Conservation (phyloP, 2,113 vertebrate genomes). For the Tragelaphus scriptus region DNA sequence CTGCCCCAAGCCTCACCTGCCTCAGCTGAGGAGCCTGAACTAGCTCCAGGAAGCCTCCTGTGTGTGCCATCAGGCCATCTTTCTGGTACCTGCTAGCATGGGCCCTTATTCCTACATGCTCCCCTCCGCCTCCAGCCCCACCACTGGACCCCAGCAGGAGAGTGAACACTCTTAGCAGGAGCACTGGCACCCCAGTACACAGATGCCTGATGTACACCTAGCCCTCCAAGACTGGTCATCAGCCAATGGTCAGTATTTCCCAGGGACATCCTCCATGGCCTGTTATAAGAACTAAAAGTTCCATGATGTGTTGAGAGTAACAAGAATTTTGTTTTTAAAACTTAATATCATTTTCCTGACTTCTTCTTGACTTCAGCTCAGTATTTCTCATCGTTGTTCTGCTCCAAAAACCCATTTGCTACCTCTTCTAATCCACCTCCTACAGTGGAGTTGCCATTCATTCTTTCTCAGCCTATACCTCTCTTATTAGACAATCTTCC, state of each 20-base stretch:
- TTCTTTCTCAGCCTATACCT: background rate
- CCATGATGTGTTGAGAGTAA: background rate
- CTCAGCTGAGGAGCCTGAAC: background rate
- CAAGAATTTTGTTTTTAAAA: background rate
- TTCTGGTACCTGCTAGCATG: background rate
- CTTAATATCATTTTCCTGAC: background rate
- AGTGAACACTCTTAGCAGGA: background rate
- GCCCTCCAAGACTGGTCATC: background rate
- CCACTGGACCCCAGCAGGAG: background rate
- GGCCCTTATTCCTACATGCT: background rate
- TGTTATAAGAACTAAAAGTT: background rate
- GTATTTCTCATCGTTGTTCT: background rate
- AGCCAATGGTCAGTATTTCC: background rate
- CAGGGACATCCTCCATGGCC: background rate
- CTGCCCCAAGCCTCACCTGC: background rate
- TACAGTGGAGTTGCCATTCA: background rate
- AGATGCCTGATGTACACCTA: background rate
- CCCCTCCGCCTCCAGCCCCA: background rate
- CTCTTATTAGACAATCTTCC: background rate
- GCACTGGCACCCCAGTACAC: background rate
- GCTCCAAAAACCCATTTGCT: background rate
- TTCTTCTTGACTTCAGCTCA: background rate
- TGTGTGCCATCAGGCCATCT: background rate
- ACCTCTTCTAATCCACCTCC: background rate
- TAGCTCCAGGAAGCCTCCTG: background rate